phyloP scores from a whole-genome alignment of 2,888 invertebrate species.

The Tenodera sinensis region DNA sequence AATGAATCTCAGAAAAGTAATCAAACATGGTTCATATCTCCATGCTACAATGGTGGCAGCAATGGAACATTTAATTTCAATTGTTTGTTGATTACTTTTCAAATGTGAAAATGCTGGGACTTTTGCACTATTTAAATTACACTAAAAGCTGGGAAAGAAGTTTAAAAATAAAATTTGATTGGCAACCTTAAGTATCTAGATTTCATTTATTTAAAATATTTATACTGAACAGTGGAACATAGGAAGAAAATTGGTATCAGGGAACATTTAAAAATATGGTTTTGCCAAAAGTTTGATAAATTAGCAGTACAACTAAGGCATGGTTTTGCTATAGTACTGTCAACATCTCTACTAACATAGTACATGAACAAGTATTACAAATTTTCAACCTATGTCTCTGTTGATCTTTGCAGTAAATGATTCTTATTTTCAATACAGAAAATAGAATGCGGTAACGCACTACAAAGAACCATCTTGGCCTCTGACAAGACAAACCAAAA shows the following conservation, averaged over 20 bases:
- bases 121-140: neutral
- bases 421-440: neutral
- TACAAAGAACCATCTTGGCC: neutral
- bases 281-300: neutral
- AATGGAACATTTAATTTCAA: neutral
- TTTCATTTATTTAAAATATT: constrained; percentile 12
- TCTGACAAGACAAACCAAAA: neutral
- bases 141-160: neutral
- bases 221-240: constrained; percentile 14
- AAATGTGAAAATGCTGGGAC: neutral
- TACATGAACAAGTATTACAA: neutral
- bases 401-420: neutral
- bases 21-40: neutral
- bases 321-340: neutral
- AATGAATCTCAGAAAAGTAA: neutral
- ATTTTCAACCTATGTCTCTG: constrained; percentile 17
- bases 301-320: neutral
- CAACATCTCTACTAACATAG: neutral
- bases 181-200: neutral
- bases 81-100: neutral
- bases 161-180: neutral
- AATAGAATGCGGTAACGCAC: neutral
- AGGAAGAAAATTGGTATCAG: constrained; percentile 5
- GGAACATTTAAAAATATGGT: neutral
- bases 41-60: neutral